Percentiles rank a stretch among this genome's conserved stretches.
Evolutionary conservation across 2,888 invertebrate species (phyloP).

Genomic region (Dusona sp.): DNA sequence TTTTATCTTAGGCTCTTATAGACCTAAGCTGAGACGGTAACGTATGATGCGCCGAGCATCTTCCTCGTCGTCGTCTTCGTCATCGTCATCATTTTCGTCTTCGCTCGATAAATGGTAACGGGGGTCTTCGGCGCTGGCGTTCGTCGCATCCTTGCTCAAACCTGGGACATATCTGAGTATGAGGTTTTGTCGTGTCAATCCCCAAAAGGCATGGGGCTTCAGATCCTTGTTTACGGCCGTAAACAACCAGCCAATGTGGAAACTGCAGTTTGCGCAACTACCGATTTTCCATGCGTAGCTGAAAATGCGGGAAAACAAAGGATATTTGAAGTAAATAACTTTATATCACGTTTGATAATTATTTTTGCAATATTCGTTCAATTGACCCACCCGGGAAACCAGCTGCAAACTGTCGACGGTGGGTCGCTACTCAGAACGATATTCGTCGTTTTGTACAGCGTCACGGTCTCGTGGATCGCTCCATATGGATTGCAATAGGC

Average conservation of each 20-base stretch:
- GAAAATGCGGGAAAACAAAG: background rate
- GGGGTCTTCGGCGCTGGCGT: background rate
- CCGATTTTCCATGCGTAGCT: constrained; percentile 93
- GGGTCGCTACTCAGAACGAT: constrained; percentile 85
- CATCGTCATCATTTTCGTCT: constrained; percentile 14
- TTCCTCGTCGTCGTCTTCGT: constrained; percentile 28
- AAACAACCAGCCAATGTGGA: constrained; percentile 93
- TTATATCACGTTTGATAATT: background rate
- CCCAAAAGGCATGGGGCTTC: constrained; percentile 90
- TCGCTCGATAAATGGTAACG: constrained; percentile 19
- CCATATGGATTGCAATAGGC: constrained; percentile 93
- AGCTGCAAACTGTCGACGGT: constrained; percentile 90
- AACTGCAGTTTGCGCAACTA: constrained; percentile 88
- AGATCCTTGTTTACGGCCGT: constrained; percentile 87
- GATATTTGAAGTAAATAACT: background rate
- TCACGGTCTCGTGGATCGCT: constrained; percentile 92
- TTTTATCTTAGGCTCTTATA: background rate
- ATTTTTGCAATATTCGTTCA: constrained; percentile 70
- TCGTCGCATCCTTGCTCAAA: background rate
- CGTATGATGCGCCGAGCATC: background rate
- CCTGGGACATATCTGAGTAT: constrained; percentile 30
- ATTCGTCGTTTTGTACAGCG: constrained; percentile 87
- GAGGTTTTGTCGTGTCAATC: constrained; percentile 87
- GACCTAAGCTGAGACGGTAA: background rate
- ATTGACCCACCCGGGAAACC: constrained; percentile 92